Percentiles rank a stretch among this genome's conserved stretches.
phyloP scores from a whole-genome alignment of 1,140 invertebrate genomes.

The Diplogasteroides magnus region DNA sequence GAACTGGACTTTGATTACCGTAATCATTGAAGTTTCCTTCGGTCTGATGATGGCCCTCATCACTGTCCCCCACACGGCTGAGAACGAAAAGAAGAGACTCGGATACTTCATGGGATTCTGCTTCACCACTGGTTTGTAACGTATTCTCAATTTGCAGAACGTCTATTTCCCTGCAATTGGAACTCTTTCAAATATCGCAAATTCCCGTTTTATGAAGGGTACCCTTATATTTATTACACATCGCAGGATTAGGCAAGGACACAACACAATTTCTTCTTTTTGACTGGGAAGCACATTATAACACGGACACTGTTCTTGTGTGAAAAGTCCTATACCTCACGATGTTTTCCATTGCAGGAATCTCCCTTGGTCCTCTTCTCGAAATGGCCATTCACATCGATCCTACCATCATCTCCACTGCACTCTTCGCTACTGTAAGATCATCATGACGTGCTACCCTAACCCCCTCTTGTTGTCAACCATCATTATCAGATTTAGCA shows the following conservation, averaged over 20 bases:
- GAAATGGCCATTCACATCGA: conserved; percentile 22
- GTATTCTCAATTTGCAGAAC: too few species aligned
- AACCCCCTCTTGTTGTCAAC: too few species aligned
- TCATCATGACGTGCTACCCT: too few species aligned
- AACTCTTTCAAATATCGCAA: conserved; percentile 10
- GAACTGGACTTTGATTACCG: too few species aligned
- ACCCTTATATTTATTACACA: too few species aligned
- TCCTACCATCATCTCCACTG: conserved; percentile 78
- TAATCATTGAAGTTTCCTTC: conserved; percentile 1
- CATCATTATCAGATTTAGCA: too few species aligned
- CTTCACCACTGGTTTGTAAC: conserved; percentile 14
- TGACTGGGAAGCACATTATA: not conserved
- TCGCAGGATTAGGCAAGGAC: not conserved
- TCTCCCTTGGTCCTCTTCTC: conserved; percentile 27
- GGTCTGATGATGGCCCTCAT: conserved; percentile 25
- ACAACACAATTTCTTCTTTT: not conserved
- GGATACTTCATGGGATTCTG: conserved; percentile 27
- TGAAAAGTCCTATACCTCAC: not conserved
- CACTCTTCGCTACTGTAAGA: conserved; percentile 78
- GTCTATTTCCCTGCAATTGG: too few species aligned
- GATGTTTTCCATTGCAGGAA: conserved; percentile 3
- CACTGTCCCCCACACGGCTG: conserved; percentile 19
- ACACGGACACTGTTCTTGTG: not conserved
- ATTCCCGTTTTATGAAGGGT: too few species aligned
- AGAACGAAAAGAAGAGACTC: conserved; percentile 27